phyloP scores from a whole-genome alignment of 2,797 vertebrate genomes.

The Poeciliopsis paucimaculata region DNA sequence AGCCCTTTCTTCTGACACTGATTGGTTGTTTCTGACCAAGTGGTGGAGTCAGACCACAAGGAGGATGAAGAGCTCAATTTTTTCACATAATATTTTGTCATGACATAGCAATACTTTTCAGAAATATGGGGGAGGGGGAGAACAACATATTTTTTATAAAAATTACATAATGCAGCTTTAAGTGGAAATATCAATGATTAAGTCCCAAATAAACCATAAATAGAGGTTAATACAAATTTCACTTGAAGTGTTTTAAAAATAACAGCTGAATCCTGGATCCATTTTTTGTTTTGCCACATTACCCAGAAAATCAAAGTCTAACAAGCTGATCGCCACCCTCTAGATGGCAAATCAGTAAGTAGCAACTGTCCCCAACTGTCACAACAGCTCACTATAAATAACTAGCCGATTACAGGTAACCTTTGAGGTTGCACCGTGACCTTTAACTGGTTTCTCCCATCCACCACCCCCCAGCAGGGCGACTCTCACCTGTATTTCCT shows the following conservation, averaged over 20 bases:
- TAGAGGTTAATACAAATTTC: background rate
- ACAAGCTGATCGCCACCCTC: background rate
- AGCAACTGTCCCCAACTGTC: slow-evolving; percentile 44
- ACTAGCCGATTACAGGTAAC: slow-evolving; percentile 37
- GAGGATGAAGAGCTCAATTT: too few species aligned
- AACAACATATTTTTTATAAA: background rate
- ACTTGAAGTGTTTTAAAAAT: background rate
- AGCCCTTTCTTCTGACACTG: too few species aligned
- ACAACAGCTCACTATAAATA: slow-evolving; percentile 51
- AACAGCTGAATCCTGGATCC: background rate
- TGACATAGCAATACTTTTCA: too few species aligned
- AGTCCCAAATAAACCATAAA: background rate
- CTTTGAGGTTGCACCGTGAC: slow-evolving; percentile 44
- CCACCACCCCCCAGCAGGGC: background rate
- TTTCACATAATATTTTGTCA: too few species aligned
- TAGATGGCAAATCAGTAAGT: slow-evolving; percentile 24
- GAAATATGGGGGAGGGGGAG: background rate
- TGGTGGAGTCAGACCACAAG: too few species aligned
- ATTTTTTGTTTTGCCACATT: background rate
- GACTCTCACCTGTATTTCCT: slow-evolving; percentile 93
- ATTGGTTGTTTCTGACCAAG: too few species aligned
- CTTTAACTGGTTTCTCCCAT: slow-evolving; percentile 18
- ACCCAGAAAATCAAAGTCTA: background rate
- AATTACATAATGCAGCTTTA: background rate
- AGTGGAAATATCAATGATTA: background rate